These are phyloP conservation scores for Geodia barretti DNA, from an alignment of 37 sponge, comb jelly and placozoan species.

Conservation along the genomic window DNA sequence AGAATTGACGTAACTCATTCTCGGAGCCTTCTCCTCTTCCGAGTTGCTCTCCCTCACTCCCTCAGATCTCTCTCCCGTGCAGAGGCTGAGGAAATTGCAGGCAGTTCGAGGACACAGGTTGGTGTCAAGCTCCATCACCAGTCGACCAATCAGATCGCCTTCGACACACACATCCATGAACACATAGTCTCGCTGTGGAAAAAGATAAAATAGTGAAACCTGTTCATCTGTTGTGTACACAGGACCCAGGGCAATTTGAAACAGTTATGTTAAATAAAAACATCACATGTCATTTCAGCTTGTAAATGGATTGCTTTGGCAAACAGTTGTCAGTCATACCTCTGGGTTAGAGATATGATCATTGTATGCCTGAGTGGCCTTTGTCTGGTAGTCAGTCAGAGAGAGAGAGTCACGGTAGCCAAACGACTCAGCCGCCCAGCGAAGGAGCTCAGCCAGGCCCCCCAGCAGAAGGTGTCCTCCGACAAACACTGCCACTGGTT, in stretches of 20 bases:
- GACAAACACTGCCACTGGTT: slow-evolving; percentile 41
- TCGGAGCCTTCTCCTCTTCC: neutral
- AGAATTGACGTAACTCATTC: slow-evolving; percentile 57
- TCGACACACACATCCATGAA: slow-evolving; percentile 62
- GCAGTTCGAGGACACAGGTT: slow-evolving; percentile 73
- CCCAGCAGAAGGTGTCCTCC: slow-evolving; percentile 39
- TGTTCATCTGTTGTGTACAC: no score
- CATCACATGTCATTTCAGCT: neutral
- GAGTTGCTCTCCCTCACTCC: slow-evolving; percentile 38
- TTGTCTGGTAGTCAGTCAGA: slow-evolving; percentile 41
- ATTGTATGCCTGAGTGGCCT: slow-evolving; percentile 70
- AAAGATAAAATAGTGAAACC: no score
- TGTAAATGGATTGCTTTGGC: slow-evolving; percentile 19
- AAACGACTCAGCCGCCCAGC: slow-evolving; percentile 58
- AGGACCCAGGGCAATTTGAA: no score
- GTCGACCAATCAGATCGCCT: slow-evolving; percentile 53
- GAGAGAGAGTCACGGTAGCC: slow-evolving; percentile 43
- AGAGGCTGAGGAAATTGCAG: slow-evolving; percentile 74
- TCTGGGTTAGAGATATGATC: slow-evolving; percentile 38
- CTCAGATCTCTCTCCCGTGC: slow-evolving; percentile 57
- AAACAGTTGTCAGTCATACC: slow-evolving; percentile 22
- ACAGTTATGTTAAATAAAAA: no score
- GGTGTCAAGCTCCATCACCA: slow-evolving; percentile 74
- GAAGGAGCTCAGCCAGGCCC: slow-evolving; percentile 29
- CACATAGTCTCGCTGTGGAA: slow-evolving; percentile 41